These are phyloP conservation scores for Umimayanthus chanpuru DNA, from an alignment of 92 coral and sea anemone species.

Conservation along the genomic window DNA sequence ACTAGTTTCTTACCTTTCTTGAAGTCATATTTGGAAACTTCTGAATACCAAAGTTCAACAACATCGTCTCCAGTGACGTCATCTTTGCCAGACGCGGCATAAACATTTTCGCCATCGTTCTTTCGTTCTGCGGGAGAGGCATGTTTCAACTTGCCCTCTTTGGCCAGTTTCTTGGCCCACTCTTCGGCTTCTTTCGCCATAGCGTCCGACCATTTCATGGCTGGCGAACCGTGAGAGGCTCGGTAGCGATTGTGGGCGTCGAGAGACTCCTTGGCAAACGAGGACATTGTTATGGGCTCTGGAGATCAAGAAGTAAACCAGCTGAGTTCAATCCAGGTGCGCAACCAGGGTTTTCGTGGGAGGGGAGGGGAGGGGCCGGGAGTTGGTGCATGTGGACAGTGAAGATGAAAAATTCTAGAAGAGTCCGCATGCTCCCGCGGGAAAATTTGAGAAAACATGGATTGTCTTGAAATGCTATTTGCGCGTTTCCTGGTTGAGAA, in stretches of 20 bases:
- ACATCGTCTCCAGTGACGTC: conserved; percentile 45
- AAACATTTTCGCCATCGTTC: conserved; percentile 58
- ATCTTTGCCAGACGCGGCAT: conserved; percentile 27
- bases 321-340: too few species aligned
- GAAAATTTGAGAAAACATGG: too few species aligned
- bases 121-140: conserved; percentile 40
- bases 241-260: conserved; percentile 63
- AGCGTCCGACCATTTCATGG: conserved; percentile 56
- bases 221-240: conserved; percentile 54
- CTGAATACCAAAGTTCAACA: conserved; percentile 54
- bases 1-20: conserved; percentile 39
- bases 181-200: conserved; percentile 57
- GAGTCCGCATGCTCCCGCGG: too few species aligned
- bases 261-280: conserved; percentile 54
- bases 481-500: too few species aligned
- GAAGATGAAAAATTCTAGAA: too few species aligned
- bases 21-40: conserved; percentile 60
- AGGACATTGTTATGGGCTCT: conserved; percentile 30
- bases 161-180: conserved; percentile 64
- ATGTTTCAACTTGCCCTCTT: conserved; percentile 46
- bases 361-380: too few species aligned
- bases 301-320: background rate
- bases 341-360: too few species aligned
- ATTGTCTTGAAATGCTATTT: too few species aligned
- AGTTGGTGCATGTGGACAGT: too few species aligned